Evolutionary conservation across 2,888 invertebrate genomes (phyloP), one percentile per base, ranked within the genome.

Genomic region (Ypsolopha scabrella): DNA sequence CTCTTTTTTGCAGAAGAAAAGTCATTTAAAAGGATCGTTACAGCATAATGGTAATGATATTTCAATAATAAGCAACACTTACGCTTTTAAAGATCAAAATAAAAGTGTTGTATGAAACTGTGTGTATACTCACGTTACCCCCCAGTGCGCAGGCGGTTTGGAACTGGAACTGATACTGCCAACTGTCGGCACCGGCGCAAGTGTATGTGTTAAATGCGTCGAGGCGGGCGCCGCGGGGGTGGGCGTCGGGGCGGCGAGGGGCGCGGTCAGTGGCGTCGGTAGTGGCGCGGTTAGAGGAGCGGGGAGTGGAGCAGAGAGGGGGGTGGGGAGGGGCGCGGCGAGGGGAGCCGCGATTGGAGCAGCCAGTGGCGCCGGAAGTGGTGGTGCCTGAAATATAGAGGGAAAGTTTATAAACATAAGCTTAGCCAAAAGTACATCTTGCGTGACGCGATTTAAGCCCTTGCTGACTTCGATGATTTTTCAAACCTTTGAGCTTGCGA

Each of bases 81-180:
- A 24, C 4, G 24, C 4, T 3, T 24, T 24, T 24, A 24, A 4
- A 2, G 24, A 24, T 3, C 2, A 24, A 24, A 24, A 24, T 24
- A 4, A 24, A 24, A 24, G 24, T 24, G 24, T 3, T 4, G 24
- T 24, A 24, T 24, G 24, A 24, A 24, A 24, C 24, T 24, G 24
- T 36, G 52, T 39, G 55, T 63, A 58, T 76, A 83, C 80, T 81
- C 71, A 87, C 87, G 86, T 86, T 67, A 87, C 81, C 60, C 87
- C 87, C 87, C 87, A 87, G 65, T 87, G 86, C 56, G 86, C 81
- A 58, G 86, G 80, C 60, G 86, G 82, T 60, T 87, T 87, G 59
- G 82, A 80, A 53, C 81, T 75, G 53, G 80, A 80, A 65, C 82
- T 80, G 72, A 85, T 82, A 70, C 86, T 81, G 62, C 83, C 80